Percentiles rank a stretch among this genome's conserved stretches.
These are phyloP conservation scores for Poeciliopsis presidionis DNA, from an alignment of 2,797 vertebrate genomes.

Conservation along the genomic window DNA sequence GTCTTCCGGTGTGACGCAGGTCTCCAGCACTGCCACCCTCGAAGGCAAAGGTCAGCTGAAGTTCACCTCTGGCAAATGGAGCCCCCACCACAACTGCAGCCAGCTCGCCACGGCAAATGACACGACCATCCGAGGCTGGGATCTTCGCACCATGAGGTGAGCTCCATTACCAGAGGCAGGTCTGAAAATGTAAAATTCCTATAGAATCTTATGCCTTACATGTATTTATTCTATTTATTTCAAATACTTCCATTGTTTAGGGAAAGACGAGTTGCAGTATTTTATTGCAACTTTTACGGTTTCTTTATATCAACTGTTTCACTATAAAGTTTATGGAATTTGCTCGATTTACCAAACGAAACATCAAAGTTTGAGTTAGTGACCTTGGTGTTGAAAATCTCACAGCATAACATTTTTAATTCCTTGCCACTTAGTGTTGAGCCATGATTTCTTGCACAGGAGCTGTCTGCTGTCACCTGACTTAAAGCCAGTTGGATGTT, in stretches of 20 bases:
- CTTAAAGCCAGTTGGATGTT: constrained; percentile 21
- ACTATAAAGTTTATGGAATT: constrained; percentile 13
- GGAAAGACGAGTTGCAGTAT: background rate
- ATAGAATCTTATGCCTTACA: background rate
- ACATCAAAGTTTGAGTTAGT: constrained; percentile 1
- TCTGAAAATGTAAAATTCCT: background rate
- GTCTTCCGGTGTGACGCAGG: constrained; percentile 70
- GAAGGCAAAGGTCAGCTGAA: constrained; percentile 97
- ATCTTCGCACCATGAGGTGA: constrained; percentile 95
- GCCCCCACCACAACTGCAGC: constrained; percentile 95
- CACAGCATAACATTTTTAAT: constrained; percentile 4
- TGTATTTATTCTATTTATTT: background rate
- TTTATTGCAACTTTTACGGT: constrained; percentile 3
- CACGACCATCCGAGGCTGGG: constrained; percentile 92
- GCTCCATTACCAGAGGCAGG: background rate
- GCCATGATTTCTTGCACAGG: background rate
- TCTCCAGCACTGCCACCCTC: constrained; percentile 87
- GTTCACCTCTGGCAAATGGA: constrained; percentile 95
- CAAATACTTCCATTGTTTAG: constrained; percentile 14
- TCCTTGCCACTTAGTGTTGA: constrained; percentile 52
- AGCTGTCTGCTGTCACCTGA: constrained; percentile 26
- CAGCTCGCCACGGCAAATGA: constrained; percentile 96
- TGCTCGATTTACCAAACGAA: constrained; percentile 18
- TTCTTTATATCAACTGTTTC: constrained; percentile 21
- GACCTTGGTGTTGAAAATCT: background rate